A percentile compares a stretch with the other conserved stretches of the same genome.
These are phyloP conservation scores for Todus mexicanus DNA, from an alignment of 2,797 vertebrate genomes.

Conservation along the genomic window DNA sequence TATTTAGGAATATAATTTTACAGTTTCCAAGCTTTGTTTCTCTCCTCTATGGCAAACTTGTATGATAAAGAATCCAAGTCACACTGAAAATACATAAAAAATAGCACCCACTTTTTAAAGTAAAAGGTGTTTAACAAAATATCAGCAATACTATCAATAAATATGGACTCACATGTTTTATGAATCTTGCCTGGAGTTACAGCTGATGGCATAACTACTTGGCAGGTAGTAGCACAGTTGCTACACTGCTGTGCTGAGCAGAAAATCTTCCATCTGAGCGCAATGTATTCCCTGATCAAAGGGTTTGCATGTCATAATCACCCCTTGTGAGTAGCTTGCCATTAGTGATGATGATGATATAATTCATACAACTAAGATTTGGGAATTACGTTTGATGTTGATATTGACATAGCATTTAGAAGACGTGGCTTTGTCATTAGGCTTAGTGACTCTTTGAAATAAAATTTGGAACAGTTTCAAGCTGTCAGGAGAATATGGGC, in stretches of 20 bases:
- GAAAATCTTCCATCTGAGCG: background rate
- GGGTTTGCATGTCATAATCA: background rate
- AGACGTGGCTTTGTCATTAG: background rate
- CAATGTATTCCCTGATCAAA: background rate
- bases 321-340: background rate
- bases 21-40: background rate
- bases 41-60: background rate
- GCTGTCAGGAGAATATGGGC: background rate
- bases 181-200: background rate
- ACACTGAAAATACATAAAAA: background rate
- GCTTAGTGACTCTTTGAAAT: background rate
- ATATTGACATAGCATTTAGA: background rate
- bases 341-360: background rate
- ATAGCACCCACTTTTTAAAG: background rate
- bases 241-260: background rate
- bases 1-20: constrained; percentile 2
- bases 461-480: background rate
- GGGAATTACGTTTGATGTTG: background rate
- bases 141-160: background rate
- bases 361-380: background rate
- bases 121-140: background rate
- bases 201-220: background rate
- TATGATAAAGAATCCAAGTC: background rate
- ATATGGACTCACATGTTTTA: background rate
- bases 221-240: background rate